A percentile compares a stretch with the other conserved stretches of the same genome.
Evolutionary conservation across 2,113 vertebrate genomes (phyloP).

Genomic region (Rhynchomys soricoides): DNA sequence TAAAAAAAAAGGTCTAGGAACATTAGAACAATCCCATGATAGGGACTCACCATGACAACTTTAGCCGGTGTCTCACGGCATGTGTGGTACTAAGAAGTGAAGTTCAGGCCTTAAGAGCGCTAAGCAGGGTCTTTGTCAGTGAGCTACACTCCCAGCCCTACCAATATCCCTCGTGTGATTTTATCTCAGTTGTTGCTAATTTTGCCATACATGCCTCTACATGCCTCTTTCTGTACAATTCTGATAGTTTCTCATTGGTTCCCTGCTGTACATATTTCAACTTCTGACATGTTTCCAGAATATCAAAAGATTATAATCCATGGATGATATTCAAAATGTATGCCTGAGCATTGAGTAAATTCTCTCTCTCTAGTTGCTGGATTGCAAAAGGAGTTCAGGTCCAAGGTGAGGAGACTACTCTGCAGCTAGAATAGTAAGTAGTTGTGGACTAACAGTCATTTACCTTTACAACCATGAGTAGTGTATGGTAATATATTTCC

Average conservation of each 20-base stretch:
- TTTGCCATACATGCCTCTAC: not conserved
- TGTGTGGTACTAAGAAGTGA: not conserved
- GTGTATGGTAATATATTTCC: not conserved
- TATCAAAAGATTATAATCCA: not conserved
- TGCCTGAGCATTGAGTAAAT: not conserved
- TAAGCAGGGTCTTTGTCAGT: not conserved
- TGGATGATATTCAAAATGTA: conserved; percentile 10
- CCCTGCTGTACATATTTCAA: not conserved
- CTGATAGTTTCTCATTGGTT: conserved; percentile 40
- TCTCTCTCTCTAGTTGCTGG: not conserved
- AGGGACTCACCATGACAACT: conserved; percentile 13
- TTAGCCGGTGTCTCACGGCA: not conserved
- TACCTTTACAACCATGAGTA: not conserved
- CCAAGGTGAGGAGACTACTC: not conserved
- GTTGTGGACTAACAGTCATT: not conserved
- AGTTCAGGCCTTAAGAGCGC: not conserved
- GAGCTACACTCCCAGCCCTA: not conserved
- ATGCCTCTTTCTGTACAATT: not conserved
- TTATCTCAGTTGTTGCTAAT: conserved; percentile 22
- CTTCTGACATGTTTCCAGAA: not conserved
- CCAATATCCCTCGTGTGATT: not conserved
- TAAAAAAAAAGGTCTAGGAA: not conserved
- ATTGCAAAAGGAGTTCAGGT: not conserved
- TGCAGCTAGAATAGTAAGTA: not conserved
- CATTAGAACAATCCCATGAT: not conserved